These are phyloP conservation scores for Microcebus ravelobensis DNA, from an alignment of 2,113 vertebrate genomes.

Conservation along the genomic window DNA sequence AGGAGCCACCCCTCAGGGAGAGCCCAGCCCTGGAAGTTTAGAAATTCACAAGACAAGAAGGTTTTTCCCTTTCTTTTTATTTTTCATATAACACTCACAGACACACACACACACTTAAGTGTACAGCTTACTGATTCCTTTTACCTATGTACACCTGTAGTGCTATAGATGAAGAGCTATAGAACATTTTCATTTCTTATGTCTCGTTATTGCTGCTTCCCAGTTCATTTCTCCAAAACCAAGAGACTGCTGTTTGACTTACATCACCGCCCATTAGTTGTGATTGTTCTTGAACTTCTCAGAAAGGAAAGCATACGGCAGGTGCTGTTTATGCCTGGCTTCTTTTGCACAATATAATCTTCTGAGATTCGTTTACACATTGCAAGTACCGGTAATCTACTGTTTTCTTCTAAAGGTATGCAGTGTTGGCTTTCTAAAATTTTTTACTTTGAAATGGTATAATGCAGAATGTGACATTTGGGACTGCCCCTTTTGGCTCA, in stretches of 20 bases:
- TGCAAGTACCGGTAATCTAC: neutral
- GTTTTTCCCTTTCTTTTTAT: neutral
- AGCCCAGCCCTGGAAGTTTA: neutral
- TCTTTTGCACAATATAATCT: neutral
- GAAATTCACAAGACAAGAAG: neutral
- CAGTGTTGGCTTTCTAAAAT: neutral
- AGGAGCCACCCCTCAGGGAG: neutral
- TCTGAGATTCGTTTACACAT: neutral
- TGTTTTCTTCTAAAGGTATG: neutral
- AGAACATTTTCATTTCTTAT: neutral
- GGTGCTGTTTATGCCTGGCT: neutral
- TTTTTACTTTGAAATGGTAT: neutral
- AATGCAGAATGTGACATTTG: too few species aligned
- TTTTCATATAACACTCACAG: neutral
- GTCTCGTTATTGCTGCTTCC: neutral
- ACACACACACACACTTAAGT: neutral
- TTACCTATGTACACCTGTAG: too few species aligned
- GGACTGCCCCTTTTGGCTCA: neutral
- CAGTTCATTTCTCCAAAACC: neutral
- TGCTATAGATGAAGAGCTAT: neutral
- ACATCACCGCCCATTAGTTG: rapidly evolving
- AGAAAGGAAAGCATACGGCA: neutral
- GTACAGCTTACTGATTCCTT: neutral
- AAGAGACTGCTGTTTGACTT: neutral
- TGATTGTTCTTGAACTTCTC: neutral